These are phyloP conservation scores for Liasis olivaceus DNA, from an alignment of 2,797 vertebrate genomes.

Conservation along the genomic window DNA sequence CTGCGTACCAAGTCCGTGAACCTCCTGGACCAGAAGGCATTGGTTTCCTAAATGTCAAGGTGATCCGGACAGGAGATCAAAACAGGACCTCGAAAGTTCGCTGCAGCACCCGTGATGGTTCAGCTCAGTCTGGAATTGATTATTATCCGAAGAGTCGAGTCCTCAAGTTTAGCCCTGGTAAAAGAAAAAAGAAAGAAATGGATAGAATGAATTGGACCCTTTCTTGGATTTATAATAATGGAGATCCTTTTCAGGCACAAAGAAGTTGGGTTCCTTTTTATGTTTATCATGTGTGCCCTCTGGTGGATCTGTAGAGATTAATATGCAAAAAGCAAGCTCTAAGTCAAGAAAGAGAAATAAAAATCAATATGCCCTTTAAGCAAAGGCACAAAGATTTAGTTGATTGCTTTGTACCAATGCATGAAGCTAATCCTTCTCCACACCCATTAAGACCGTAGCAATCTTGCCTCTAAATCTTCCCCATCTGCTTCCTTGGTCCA, in stretches of 20 bases:
- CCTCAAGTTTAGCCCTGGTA: conserved; percentile 93
- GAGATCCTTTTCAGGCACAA: not conserved
- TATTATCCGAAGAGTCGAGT: conserved; percentile 96
- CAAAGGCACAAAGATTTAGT: not conserved
- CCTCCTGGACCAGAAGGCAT: conserved; percentile 87
- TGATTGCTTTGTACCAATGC: not conserved
- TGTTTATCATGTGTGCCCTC: not conserved
- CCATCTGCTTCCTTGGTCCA: too few relatives aligned
- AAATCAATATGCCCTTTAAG: not conserved
- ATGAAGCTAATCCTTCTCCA: not conserved
- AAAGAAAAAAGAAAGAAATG: conserved; percentile 49
- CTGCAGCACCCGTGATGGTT: conserved; percentile 96
- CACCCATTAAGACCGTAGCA: not conserved
- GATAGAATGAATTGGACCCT: not conserved
- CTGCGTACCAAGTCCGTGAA: conserved; percentile 90
- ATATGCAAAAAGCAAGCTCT: not conserved
- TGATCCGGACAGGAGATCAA: conserved; percentile 89
- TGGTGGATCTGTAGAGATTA: not conserved
- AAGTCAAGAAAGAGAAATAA: not conserved
- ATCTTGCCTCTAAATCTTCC: not conserved
- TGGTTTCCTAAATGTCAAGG: conserved; percentile 85
- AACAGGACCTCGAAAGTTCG: conserved; percentile 94
- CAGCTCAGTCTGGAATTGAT: conserved; percentile 96
- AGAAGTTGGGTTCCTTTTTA: not conserved
- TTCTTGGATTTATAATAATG: fast-evolving